A percentile compares a stretch with the other conserved stretches of the same genome.
Evolutionary conservation across 2,888 invertebrate species (phyloP).

Genomic region (Drosophila yooni): DNA sequence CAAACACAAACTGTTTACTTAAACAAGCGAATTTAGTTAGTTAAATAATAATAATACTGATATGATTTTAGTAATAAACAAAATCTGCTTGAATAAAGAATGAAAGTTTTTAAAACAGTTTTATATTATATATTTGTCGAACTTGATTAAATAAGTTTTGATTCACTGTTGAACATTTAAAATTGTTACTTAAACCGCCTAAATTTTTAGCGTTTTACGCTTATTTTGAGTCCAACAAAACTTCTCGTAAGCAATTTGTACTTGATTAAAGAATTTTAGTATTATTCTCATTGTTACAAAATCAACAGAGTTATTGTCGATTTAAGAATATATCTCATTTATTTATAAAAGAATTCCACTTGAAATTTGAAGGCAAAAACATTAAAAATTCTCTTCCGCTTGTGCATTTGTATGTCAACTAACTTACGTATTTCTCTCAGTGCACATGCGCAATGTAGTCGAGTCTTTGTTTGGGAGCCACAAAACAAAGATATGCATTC

Average conservation of each 20-base stretch:
- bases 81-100: neutral
- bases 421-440: neutral
- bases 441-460: conserved; percentile 13
- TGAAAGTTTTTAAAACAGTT: neutral
- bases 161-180: neutral
- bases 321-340: neutral
- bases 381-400: neutral
- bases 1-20: neutral
- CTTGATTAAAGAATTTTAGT: neutral
- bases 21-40: neutral
- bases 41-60: neutral
- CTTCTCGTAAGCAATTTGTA: neutral
- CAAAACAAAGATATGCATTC: conserved; percentile 64
- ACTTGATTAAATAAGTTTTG: neutral
- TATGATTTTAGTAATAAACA: neutral
- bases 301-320: neutral
- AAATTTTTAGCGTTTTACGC: too few relatives aligned
- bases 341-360: neutral
- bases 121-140: too few relatives aligned
- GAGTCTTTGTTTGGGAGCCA: conserved; percentile 40
- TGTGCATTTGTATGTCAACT: neutral
- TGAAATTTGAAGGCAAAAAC: neutral
- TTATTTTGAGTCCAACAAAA: too few relatives aligned
- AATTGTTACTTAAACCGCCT: neutral
- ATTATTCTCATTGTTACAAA: neutral